Percentiles rank a stretch among this genome's conserved stretches.
Evolutionary conservation across 37 sponge, comb jelly and placozoan species (phyloP).

Genomic region (Bolinopsis microptera): DNA sequence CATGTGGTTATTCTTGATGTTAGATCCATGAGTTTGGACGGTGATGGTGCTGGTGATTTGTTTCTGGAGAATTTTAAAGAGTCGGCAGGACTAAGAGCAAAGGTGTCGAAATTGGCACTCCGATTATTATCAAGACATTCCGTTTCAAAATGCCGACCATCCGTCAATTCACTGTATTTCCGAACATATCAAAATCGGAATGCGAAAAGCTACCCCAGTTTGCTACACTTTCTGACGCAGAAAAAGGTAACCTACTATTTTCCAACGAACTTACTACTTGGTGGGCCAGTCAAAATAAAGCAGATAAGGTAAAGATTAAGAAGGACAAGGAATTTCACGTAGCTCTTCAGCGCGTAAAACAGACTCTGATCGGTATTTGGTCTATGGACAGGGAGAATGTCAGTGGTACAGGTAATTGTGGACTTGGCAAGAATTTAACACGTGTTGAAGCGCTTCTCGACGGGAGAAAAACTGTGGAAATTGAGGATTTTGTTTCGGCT

Average conservation of each 20-base stretch:
- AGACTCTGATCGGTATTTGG: slow-evolving; percentile 28
- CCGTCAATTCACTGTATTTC: slow-evolving; percentile 6
- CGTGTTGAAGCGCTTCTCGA: neutral
- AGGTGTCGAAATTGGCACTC: neutral
- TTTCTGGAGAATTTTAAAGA: neutral
- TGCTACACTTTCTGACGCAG: neutral
- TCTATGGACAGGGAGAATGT: neutral
- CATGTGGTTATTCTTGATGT: neutral
- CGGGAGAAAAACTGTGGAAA: neutral
- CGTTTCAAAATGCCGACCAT: slow-evolving; percentile 32
- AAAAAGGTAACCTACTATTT: neutral
- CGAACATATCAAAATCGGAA: neutral
- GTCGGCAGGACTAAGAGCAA: neutral
- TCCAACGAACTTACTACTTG: neutral
- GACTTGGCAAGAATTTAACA: neutral
- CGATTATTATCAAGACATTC: slow-evolving; percentile 1
- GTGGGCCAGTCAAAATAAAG: neutral
- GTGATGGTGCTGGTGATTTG: neutral
- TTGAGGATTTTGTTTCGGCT: neutral
- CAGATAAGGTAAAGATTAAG: neutral
- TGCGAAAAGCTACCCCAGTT: neutral
- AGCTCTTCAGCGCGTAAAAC: neutral
- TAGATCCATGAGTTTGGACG: neutral
- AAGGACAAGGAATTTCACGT: neutral
- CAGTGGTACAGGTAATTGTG: neutral